phyloP scores from a whole-genome alignment of 2,888 invertebrate species.

The Metacarcinus magister region DNA sequence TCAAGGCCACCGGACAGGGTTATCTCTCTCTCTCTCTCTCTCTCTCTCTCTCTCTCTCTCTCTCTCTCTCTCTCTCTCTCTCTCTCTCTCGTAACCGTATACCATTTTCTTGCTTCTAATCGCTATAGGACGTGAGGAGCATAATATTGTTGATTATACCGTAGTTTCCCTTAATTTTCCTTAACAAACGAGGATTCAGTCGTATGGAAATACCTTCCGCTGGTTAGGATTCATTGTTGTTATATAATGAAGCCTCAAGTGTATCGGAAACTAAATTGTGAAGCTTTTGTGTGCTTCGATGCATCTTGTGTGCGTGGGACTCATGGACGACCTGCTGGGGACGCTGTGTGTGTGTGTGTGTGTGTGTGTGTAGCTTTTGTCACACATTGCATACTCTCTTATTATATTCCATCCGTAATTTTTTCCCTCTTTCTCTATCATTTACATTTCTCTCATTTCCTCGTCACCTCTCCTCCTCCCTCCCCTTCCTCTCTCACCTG shows the following conservation, averaged over 20 bases:
- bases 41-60: slow-evolving; percentile 39
- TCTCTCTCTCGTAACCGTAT: neutral
- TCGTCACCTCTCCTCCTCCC: no score
- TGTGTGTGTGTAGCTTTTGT: neutral
- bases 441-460: no score
- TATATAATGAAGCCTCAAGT: neutral
- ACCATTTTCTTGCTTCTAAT: neutral
- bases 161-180: neutral
- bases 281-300: neutral
- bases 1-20: neutral
- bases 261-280: slow-evolving; percentile 36
- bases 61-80: slow-evolving; percentile 39
- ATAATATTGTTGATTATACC: neutral
- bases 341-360: no score
- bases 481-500: no score
- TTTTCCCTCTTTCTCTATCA: no score
- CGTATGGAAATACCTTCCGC: neutral
- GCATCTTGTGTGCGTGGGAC: neutral
- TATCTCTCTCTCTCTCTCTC: neutral
- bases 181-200: neutral
- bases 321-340: no score
- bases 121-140: neutral
- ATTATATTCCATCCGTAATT: no score
- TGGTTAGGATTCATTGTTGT: slow-evolving; percentile 36
- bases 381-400: neutral